Evolutionary conservation across 2,888 invertebrate genomes (phyloP).

Genomic region (Tachina grossa): DNA sequence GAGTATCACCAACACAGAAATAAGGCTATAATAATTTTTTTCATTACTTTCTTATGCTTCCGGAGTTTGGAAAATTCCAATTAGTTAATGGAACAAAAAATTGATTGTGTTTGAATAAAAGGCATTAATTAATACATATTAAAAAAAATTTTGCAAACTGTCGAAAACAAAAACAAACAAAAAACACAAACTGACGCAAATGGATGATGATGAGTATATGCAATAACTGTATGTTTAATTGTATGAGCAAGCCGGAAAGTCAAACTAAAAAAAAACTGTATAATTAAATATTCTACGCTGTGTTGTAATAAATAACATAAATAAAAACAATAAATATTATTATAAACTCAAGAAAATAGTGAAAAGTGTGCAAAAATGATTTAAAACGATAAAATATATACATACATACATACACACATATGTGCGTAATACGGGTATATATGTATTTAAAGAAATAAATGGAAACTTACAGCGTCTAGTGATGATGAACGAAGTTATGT

Average conservation of each 20-base stretch:
- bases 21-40: conserved; percentile 12
- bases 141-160: not conserved
- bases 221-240: conserved; percentile 17
- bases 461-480: conserved; percentile 64
- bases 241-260: conserved; percentile 66
- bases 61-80: conserved; percentile 9
- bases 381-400: conserved; percentile 9
- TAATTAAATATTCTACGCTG: conserved; percentile 59
- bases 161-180: not conserved
- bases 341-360: conserved; percentile 43
- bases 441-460: conserved; percentile 19
- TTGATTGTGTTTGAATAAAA: conserved; percentile 16
- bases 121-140: not conserved
- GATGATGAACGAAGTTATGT: conserved; percentile 58
- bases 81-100: conserved; percentile 12
- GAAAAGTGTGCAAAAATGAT: conserved; percentile 61
- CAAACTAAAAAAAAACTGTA: conserved; percentile 38
- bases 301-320: conserved; percentile 60
- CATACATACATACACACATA: too few species aligned
- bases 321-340: conserved; percentile 55
- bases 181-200: conserved; percentile 47
- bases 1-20: conserved; percentile 23
- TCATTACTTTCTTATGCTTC: conserved; percentile 1
- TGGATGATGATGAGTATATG: conserved; percentile 45
- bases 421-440: too few species aligned